Evolutionary conservation across 2,113 vertebrate species (phyloP).

Genomic region (Podilymbus podiceps): DNA sequence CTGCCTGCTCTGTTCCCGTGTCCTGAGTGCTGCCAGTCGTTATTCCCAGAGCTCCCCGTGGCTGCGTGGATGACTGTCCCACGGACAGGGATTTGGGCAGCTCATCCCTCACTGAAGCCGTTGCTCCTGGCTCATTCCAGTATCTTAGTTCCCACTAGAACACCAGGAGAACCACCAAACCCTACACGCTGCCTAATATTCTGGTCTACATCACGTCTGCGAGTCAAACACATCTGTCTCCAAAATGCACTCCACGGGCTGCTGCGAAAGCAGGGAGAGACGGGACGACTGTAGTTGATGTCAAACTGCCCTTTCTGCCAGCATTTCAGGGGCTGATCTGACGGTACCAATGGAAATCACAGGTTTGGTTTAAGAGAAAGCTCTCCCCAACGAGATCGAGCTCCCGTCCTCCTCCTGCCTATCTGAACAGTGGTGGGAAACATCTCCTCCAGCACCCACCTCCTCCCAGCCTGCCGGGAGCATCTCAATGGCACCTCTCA

Average conservation of each 20-base stretch:
- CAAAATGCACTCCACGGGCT: neutral
- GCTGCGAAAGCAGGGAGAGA: neutral
- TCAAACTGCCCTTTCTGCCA: conserved; percentile 16
- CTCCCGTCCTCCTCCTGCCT: neutral
- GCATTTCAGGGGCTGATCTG: neutral
- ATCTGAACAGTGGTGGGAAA: neutral
- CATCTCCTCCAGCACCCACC: neutral
- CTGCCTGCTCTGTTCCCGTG: neutral
- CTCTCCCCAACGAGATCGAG: neutral
- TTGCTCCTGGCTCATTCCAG: neutral
- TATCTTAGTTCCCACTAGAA: neutral
- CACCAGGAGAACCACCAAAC: neutral
- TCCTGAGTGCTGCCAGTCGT: neutral
- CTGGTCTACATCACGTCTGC: neutral
- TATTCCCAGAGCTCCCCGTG: neutral
- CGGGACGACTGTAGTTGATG: neutral
- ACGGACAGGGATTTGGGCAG: neutral
- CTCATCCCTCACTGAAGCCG: neutral
- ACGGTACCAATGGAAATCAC: neutral
- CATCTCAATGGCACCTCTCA: neutral
- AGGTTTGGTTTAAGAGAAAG: neutral
- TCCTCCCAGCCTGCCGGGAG: neutral
- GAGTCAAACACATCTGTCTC: neutral
- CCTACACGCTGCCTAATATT: neutral
- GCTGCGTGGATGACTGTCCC: neutral